phyloP scores from a whole-genome alignment of 2,888 invertebrate species.

The Nemotelus nigrinus region DNA sequence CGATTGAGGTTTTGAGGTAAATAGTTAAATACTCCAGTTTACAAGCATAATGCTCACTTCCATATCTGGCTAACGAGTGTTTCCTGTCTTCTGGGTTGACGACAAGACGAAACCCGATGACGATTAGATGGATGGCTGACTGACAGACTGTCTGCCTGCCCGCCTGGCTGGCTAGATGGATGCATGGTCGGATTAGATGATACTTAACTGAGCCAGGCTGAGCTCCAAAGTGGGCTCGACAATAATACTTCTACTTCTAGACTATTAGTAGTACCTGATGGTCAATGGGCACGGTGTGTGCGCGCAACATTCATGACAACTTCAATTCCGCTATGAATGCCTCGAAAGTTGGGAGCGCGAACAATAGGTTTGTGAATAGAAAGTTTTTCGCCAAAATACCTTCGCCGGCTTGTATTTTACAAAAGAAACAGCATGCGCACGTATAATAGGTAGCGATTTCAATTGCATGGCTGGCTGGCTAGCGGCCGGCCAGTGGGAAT shows the following conservation, averaged over 20 bases:
- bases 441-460: too few relatives aligned
- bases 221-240: too few relatives aligned
- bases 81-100: constrained; percentile 32
- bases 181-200: background rate
- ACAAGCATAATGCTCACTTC: constrained; percentile 14
- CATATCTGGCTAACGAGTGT: constrained; percentile 37
- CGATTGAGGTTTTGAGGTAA: constrained; percentile 43
- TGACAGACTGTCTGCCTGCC: background rate
- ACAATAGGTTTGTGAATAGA: constrained; percentile 22
- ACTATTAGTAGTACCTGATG: too few relatives aligned
- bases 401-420: too few relatives aligned
- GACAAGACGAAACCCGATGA: constrained; percentile 21
- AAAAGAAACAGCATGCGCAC: background rate
- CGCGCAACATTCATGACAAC: too few relatives aligned
- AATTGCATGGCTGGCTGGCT: too few relatives aligned
- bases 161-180: background rate
- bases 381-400: constrained; percentile 38
- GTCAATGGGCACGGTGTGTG: too few relatives aligned
- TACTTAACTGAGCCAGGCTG: too few relatives aligned
- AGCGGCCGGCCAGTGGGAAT: too few relatives aligned
- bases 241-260: too few relatives aligned
- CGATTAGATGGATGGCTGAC: background rate
- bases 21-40: constrained; percentile 41
- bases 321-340: background rate
- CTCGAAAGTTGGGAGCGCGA: background rate